phyloP scores from a whole-genome alignment of 2,113 vertebrate species.

The Illadopsis cleaveri region DNA sequence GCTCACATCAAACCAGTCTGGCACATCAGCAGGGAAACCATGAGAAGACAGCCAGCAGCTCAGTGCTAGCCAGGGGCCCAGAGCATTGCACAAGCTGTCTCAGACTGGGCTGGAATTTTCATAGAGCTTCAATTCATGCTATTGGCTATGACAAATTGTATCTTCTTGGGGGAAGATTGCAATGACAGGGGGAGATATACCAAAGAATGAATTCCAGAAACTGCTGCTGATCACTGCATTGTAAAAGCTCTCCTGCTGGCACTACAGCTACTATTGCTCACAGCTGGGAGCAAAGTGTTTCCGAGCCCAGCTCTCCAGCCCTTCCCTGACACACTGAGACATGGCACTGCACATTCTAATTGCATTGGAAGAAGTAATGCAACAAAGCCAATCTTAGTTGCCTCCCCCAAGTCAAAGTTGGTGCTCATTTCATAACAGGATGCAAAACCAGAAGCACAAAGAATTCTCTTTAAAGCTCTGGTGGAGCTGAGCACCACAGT shows the following conservation, averaged over 20 bases:
- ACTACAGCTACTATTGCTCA: background rate
- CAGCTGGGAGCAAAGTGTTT: background rate
- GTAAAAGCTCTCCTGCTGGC: background rate
- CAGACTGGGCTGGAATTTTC: background rate
- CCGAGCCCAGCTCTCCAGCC: background rate
- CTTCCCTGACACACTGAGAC: background rate
- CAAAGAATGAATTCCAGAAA: background rate
- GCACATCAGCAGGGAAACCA: background rate
- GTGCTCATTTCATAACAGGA: background rate
- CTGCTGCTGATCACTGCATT: background rate
- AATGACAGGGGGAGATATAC: background rate
- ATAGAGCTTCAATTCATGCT: background rate
- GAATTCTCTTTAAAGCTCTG: background rate
- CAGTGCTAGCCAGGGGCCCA: too few relatives aligned
- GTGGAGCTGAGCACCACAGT: background rate
- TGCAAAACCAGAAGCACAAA: background rate
- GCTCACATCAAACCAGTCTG: background rate
- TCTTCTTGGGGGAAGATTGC: background rate
- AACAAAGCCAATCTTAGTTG: background rate
- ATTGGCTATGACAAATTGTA: background rate
- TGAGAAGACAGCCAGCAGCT: background rate
- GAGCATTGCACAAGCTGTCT: background rate
- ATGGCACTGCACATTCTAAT: background rate
- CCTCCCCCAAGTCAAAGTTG: background rate
- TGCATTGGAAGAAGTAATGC: background rate